Evolutionary conservation across 35 echinoderm and acorn worm species (phyloP).

Genomic region (Heliocidaris tuberculata): DNA sequence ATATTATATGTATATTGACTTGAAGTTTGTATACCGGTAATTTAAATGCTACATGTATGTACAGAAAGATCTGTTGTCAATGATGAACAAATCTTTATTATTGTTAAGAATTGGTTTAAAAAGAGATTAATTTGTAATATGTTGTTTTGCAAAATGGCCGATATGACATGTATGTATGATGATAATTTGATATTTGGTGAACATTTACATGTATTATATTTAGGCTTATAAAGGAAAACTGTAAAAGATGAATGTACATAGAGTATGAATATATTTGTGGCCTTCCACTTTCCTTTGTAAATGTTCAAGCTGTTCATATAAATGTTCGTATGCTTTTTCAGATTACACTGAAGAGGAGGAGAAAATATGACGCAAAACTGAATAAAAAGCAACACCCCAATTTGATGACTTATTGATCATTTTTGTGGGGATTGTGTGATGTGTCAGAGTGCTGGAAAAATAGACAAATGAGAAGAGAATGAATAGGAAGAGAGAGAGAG

Average conservation of each 20-base stretch:
- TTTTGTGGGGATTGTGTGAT: neutral
- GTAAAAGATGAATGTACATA: neutral
- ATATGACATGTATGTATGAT: neutral
- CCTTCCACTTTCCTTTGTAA: neutral
- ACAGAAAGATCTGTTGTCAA: neutral
- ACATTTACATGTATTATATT: neutral
- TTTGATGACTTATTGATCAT: neutral
- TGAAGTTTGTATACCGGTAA: neutral
- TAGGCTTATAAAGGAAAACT: neutral
- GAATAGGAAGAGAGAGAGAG: too few relatives aligned
- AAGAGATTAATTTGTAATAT: neutral
- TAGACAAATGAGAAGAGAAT: neutral
- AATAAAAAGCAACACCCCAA: constrained; percentile 17
- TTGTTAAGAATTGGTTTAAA: neutral
- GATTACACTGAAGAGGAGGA: neutral
- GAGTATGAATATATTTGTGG: constrained; percentile 13
- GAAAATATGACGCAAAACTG: neutral
- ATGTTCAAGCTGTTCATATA: neutral
- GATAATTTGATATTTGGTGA: constrained; percentile 1
- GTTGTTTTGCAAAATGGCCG: neutral
- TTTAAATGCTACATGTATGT: neutral
- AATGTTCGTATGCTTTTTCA: constrained; percentile 12
- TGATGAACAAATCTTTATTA: neutral
- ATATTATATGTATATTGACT: neutral
- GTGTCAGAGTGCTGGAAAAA: neutral